phyloP scores from a whole-genome alignment of 2,888 invertebrate species.

The Eubasilissa splendida region DNA sequence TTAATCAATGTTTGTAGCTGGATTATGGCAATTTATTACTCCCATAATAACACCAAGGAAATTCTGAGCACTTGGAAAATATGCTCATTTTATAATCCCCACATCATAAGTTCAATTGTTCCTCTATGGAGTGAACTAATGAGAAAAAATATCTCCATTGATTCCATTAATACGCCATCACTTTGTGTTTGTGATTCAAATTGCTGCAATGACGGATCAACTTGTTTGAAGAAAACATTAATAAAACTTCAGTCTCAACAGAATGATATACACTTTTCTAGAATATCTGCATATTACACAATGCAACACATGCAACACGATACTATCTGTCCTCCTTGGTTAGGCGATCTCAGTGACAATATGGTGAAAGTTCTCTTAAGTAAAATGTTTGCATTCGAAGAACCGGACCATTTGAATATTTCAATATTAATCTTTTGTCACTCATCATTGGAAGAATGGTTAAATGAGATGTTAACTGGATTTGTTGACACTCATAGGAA shows the following conservation, averaged over 20 bases:
- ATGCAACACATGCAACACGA: conserved; percentile 40
- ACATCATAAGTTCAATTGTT: conserved; percentile 52
- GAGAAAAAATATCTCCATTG: conserved; percentile 20
- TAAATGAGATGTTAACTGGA: conserved; percentile 45
- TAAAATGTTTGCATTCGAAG: conserved; percentile 51
- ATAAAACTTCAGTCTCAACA: conserved; percentile 52
- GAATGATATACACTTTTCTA: conserved; percentile 55
- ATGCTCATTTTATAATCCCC: conserved; percentile 54
- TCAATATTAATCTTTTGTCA: conserved; percentile 54
- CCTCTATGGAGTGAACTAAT: conserved; percentile 53
- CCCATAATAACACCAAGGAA: conserved; percentile 54
- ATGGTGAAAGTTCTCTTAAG: conserved; percentile 47
- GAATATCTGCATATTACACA: conserved; percentile 46
- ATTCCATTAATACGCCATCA: conserved; percentile 32
- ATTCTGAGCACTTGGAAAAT: conserved; percentile 53
- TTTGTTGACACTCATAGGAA: conserved; percentile 43
- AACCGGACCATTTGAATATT: conserved; percentile 53
- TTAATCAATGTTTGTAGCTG: conserved; percentile 53
- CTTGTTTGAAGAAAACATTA: conserved; percentile 43
- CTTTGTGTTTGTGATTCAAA: conserved; percentile 48
- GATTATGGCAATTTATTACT: conserved; percentile 50
- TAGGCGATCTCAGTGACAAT: conserved; percentile 46
- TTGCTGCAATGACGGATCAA: conserved; percentile 47
- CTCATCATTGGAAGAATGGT: conserved; percentile 48
- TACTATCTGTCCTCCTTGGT: conserved; percentile 43